These are phyloP conservation scores for Procambarus clarkii DNA, from an alignment of 1,140 invertebrate species.

Conservation along the genomic window DNA sequence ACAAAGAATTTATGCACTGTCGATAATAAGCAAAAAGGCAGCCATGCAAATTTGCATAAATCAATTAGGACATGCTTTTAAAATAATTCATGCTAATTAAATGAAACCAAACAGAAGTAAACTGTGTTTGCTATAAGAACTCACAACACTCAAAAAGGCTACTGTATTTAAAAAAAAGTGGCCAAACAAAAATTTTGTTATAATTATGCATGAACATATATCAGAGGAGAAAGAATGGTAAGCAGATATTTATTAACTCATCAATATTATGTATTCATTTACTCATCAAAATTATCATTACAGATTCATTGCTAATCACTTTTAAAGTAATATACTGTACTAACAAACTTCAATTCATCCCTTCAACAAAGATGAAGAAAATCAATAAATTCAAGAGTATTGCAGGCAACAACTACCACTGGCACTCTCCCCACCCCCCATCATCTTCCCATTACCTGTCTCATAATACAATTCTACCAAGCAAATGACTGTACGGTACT, in stretches of 20 bases:
- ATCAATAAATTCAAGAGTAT: not conserved
- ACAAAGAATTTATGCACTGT: slow-evolving; percentile 59
- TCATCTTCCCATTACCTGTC: not conserved
- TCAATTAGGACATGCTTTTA: slow-evolving; percentile 25
- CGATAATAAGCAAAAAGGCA: slow-evolving; percentile 52
- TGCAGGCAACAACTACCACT: not conserved
- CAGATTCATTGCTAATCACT: too few relatives aligned
- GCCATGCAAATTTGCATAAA: slow-evolving; percentile 31
- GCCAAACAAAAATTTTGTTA: too few relatives aligned
- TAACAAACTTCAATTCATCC: not conserved
- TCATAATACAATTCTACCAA: not conserved
- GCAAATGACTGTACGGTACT: not conserved
- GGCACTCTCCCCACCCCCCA: not conserved
- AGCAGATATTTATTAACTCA: too few relatives aligned
- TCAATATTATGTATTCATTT: too few relatives aligned
- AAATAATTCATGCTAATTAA: slow-evolving; percentile 42
- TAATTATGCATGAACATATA: too few relatives aligned
- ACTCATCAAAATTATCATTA: too few relatives aligned
- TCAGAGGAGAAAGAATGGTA: too few relatives aligned
- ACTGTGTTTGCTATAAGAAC: not conserved
- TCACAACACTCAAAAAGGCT: not conserved
- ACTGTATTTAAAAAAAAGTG: not conserved
- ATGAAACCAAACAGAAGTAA: not conserved
- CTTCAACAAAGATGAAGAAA: not conserved
- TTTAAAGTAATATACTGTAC: too few relatives aligned